Percentiles rank a stretch among this genome's conserved stretches.
These are phyloP conservation scores for Batillaria attramentaria DNA, from an alignment of 1,140 invertebrate species.

Conservation along the genomic window DNA sequence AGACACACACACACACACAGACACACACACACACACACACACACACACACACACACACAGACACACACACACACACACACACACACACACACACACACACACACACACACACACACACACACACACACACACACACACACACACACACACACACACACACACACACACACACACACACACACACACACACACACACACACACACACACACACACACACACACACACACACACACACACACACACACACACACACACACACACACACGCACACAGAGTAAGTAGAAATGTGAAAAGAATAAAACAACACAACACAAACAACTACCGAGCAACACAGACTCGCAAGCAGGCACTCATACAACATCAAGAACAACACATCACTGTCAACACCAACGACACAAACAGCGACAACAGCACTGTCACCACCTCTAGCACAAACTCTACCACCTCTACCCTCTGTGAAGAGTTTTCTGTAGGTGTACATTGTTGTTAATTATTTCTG, in stretches of 20 bases:
- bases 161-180: constrained; percentile 4
- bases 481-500: too few relatives aligned
- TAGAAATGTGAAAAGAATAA: neutral
- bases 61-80: constrained; percentile 11
- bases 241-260: constrained; percentile 14
- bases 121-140: neutral
- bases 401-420: too few relatives aligned
- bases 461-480: too few relatives aligned
- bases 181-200: constrained; percentile 13
- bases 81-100: constrained; percentile 16
- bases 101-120: constrained; percentile 4
- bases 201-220: neutral
- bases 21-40: neutral
- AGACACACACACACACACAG: neutral
- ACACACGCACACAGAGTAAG: neutral
- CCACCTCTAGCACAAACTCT: too few relatives aligned
- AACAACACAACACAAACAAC: neutral
- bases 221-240: constrained; percentile 6
- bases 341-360: neutral
- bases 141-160: neutral
- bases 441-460: too few relatives aligned
- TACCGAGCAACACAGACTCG: neutral
- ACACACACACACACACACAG: neutral
- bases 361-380: neutral
- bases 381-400: too few relatives aligned